Percentiles rank a stretch among this genome's conserved stretches.
These are phyloP conservation scores for Promerops cafer DNA, from an alignment of 2,113 vertebrate species.

Conservation along the genomic window DNA sequence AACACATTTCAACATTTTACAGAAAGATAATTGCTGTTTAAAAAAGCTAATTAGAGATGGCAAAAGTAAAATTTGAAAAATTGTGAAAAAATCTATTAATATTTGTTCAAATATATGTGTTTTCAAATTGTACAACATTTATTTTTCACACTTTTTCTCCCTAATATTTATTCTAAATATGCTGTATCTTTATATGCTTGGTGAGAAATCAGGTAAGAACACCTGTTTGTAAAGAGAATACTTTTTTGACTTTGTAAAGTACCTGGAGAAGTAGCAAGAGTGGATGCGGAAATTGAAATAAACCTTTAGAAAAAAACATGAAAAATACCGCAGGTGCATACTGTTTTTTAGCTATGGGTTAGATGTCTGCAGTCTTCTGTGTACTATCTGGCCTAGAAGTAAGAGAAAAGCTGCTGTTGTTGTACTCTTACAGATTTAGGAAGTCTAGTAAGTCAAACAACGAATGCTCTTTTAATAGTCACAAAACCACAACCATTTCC, in stretches of 20 bases:
- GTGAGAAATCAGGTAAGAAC: not conserved
- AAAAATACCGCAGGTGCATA: not conserved
- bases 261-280: not conserved
- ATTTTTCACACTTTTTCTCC: accelerated
- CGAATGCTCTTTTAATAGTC: not conserved
- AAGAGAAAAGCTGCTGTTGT: not conserved
- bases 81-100: not conserved
- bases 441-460: not conserved
- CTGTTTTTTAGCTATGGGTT: not conserved
- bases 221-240: not conserved
- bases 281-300: not conserved
- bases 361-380: not conserved
- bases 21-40: not conserved
- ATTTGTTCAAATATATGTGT: not conserved
- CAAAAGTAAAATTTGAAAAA: not conserved
- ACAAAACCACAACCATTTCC: not conserved
- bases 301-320: not conserved
- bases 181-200: not conserved
- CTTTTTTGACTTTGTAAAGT: not conserved
- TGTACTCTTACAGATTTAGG: not conserved
- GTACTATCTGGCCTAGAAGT: not conserved
- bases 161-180: not conserved
- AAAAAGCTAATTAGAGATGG: not conserved
- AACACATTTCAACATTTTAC: not conserved
- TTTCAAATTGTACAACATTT: not conserved